Evolutionary conservation across 2,113 vertebrate species (phyloP), one percentile per base, ranked within the genome.

Genomic region (Regulus satrapa): DNA sequence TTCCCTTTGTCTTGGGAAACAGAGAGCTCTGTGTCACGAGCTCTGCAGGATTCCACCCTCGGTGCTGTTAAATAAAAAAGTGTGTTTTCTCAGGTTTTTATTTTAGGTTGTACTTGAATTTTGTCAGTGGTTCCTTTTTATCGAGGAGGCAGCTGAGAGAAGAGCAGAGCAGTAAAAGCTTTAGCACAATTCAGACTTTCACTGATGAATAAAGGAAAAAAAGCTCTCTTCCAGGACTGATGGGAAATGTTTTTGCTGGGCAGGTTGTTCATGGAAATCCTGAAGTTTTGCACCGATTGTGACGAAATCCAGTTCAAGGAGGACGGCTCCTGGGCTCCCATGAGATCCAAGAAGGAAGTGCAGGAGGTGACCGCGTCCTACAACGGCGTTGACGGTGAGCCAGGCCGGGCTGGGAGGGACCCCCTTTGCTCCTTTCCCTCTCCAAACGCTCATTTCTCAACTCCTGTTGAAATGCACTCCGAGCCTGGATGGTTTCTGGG

Each of bases 291-390:
- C 79, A 98, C 98, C 81, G 99, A 99, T 79, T 99, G 99, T 92
- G 99, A 99, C 61, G 99, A 99, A 92, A 99, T 99, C 96, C 99
- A 99, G 97, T 99, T 99, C 73, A 99, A 99, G 86, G 99, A 99
- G 92, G 99, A 99, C 31, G 99, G 99, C 17, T 99, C 98, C 9
- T 99, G 99, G 99, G 98, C 99, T 97, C 99, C 99, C 48, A 99
- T 99, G 99, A 99, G 99, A 86, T 98, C 98, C 0, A 99, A 99
- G 98, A 99, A 99, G 98, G 99, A 99, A 45, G 98, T 99, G 92
- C 99, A 99, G 94, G 99, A 99, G 82, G 99, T 99, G 14, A 98
- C 98, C 41, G 97, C 98, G 1, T 98, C 99, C 6, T 99, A 98
- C 95, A 99, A 99, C 6, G 99, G 99, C 18, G 96, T 99, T 5